Evolutionary conservation across 92 coral and sea anemone species (phyloP).

Genomic region (Epizoanthus stellaris): DNA sequence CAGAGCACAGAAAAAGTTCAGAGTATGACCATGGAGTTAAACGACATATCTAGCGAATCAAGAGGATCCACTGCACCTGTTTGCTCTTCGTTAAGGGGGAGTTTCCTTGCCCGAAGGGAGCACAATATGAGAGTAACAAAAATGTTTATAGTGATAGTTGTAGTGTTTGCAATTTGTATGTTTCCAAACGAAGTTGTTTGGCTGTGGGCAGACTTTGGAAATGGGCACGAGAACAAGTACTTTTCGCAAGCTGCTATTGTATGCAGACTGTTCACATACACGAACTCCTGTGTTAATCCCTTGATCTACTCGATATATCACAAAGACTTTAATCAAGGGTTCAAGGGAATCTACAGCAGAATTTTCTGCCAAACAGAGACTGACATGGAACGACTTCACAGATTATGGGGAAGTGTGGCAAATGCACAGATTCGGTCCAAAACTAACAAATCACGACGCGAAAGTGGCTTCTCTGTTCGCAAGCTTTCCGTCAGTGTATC

Average conservation of each 20-base stretch:
- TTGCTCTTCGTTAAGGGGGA: neutral
- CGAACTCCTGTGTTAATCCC: conserved; percentile 88
- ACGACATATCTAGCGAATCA: neutral
- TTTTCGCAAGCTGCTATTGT: conserved; percentile 60
- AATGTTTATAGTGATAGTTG: conserved; percentile 90
- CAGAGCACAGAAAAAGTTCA: conserved; percentile 18
- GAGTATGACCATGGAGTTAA: conserved; percentile 2
- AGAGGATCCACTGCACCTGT: conserved; percentile 3
- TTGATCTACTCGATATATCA: conserved; percentile 79
- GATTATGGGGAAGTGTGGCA: conserved; percentile 22
- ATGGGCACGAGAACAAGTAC: conserved; percentile 30
- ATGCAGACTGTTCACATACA: conserved; percentile 82
- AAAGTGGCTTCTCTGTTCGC: no score
- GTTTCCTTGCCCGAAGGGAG: conserved; percentile 50
- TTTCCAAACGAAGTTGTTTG: conserved; percentile 88
- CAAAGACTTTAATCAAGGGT: conserved; percentile 70
- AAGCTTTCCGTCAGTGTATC: neutral
- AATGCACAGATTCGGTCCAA: neutral
- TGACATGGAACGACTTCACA: conserved; percentile 7
- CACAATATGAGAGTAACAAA: conserved; percentile 85
- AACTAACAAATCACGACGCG: neutral
- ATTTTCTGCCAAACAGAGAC: conserved; percentile 6
- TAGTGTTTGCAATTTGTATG: conserved; percentile 87
- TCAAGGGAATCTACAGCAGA: neutral
- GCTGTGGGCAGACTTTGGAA: conserved; percentile 82